These are phyloP conservation scores for Mesorhabditis spiculigera DNA, from an alignment of 2,888 invertebrate genomes.

Conservation along the genomic window DNA sequence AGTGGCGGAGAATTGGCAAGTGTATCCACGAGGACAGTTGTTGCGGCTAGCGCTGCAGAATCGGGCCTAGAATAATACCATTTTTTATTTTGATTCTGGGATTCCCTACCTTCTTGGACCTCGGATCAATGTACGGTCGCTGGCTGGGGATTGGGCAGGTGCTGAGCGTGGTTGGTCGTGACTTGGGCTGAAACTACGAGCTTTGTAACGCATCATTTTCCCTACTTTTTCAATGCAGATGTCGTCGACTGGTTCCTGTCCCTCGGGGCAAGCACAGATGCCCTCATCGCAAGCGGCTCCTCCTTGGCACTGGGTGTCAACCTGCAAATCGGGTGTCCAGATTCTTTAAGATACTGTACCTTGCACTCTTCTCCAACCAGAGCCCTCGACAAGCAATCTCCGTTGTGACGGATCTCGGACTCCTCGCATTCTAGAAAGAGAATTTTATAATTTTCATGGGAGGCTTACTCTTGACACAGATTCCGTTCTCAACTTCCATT, in stretches of 20 bases:
- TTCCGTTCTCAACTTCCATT: slow-evolving; percentile 41
- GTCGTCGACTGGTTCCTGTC: slow-evolving; percentile 39
- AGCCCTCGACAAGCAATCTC: slow-evolving; percentile 42
- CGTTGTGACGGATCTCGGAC: slow-evolving; percentile 33
- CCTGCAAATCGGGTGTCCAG: too few relatives aligned
- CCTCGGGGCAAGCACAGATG: slow-evolving; percentile 47
- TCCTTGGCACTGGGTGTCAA: slow-evolving; percentile 46
- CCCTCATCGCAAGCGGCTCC: slow-evolving; percentile 35
- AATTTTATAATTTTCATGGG: not conserved
- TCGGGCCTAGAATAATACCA: not conserved
- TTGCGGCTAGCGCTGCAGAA: slow-evolving; percentile 9
- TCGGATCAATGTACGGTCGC: slow-evolving; percentile 44
- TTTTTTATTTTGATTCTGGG: not conserved
- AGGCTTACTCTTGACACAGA: slow-evolving; percentile 22
- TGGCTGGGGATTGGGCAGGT: slow-evolving; percentile 52
- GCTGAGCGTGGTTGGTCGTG: slow-evolving; percentile 28
- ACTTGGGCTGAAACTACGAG: slow-evolving; percentile 5
- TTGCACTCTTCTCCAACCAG: slow-evolving; percentile 45
- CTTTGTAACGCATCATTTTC: too few relatives aligned
- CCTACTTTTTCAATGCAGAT: slow-evolving; percentile 37
- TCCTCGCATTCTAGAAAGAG: not conserved
- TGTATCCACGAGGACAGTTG: slow-evolving; percentile 33
- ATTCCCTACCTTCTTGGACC: slow-evolving; percentile 37
- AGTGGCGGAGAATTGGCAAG: slow-evolving; percentile 51
- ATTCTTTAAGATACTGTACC: not conserved